Evolutionary conservation across 2,797 vertebrate species (phyloP).

Genomic region (Ctenosaura bakeri): DNA sequence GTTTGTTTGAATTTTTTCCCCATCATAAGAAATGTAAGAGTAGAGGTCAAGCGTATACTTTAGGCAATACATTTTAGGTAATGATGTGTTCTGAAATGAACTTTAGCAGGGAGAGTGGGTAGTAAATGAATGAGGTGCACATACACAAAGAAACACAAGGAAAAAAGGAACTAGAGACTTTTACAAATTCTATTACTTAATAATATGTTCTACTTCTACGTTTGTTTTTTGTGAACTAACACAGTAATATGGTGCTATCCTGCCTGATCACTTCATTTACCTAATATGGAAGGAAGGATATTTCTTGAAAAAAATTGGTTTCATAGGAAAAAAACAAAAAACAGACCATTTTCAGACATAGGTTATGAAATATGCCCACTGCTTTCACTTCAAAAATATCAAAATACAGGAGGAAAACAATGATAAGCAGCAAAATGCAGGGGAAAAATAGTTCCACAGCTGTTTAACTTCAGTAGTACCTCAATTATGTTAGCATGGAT

Average conservation of each 20-base stretch:
- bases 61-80: too few species aligned
- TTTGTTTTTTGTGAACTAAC: too few species aligned
- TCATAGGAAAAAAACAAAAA: neutral
- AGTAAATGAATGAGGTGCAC: neutral
- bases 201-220: too few species aligned
- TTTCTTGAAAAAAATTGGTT: constrained; percentile 17
- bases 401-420: too few species aligned
- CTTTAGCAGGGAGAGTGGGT: neutral
- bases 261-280: constrained; percentile 26
- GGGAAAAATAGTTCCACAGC: too few species aligned
- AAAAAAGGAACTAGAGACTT: constrained; percentile 49
- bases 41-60: too few species aligned
- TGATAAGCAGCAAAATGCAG: too few species aligned
- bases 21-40: too few species aligned
- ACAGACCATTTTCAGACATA: too few species aligned
- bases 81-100: neutral
- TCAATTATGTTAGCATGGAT: neutral
- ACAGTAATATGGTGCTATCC: constrained; percentile 1
- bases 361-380: too few species aligned
- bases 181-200: constrained; percentile 32
- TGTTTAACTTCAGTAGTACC: neutral
- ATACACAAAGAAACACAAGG: constrained; percentile 31
- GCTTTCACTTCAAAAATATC: too few species aligned
- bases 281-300: constrained; percentile 23
- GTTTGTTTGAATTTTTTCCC: too few species aligned